Conservation (phyloP, 2,113 vertebrate species). For the zebrafish (Danio rerio) region DNA sequence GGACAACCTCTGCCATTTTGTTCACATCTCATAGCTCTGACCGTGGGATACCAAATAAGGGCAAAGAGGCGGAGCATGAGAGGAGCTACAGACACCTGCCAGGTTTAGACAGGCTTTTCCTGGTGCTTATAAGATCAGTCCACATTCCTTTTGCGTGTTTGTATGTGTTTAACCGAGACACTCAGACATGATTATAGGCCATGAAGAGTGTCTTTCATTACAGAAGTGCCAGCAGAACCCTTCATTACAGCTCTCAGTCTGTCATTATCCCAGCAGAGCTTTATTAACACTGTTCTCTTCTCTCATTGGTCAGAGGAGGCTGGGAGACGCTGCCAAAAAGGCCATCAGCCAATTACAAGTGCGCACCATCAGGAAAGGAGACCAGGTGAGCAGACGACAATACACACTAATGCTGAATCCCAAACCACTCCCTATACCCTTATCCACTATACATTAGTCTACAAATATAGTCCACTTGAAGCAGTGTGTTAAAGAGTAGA, state of each 20-base stretch:
- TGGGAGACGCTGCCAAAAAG: constrained; percentile 98
- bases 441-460: too few species aligned
- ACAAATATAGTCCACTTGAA: too few species aligned
- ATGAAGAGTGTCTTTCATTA: constrained; percentile 8
- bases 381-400: constrained; percentile 82
- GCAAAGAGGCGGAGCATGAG: too few species aligned
- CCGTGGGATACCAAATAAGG: too few species aligned
- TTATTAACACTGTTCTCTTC: neutral
- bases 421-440: too few species aligned
- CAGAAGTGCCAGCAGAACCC: neutral
- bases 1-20: too few species aligned
- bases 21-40: too few species aligned
- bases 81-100: too few species aligned
- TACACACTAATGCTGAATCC: too few species aligned
- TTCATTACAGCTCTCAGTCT: neutral
- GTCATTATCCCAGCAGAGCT: neutral
- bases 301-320: constrained; percentile 84
- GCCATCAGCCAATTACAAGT: constrained; percentile 97
- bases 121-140: neutral
- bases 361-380: constrained; percentile 94
- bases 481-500: too few species aligned
- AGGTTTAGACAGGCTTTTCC: too few species aligned
- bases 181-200: neutral
- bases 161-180: neutral
- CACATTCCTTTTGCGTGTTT: neutral